Evolutionary conservation across 2,888 invertebrate species (phyloP).

Genomic region (Ophion ellenae): DNA sequence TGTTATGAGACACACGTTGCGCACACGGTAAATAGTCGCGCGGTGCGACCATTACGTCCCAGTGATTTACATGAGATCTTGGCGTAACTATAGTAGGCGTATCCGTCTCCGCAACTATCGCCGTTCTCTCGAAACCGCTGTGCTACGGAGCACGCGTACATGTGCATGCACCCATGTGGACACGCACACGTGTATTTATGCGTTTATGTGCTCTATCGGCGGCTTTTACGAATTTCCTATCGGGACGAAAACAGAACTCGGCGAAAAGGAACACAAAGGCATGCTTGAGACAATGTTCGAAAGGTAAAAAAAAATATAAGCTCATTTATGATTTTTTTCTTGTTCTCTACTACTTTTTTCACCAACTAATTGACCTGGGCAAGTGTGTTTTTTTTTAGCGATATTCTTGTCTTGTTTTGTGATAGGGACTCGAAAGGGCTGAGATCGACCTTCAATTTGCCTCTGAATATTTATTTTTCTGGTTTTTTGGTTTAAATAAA

Average conservation of each 20-base stretch:
- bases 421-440: too few relatives aligned
- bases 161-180: background rate
- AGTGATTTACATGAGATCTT: slow-evolving; percentile 80
- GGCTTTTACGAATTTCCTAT: too few relatives aligned
- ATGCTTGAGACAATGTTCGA: too few relatives aligned
- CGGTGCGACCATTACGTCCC: slow-evolving; percentile 76
- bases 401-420: too few relatives aligned
- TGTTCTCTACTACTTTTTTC: too few relatives aligned
- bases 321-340: too few relatives aligned
- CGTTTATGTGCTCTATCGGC: background rate
- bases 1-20: slow-evolving; percentile 70
- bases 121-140: slow-evolving; percentile 25
- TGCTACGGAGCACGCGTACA: slow-evolving; percentile 2
- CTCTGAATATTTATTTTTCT: too few relatives aligned
- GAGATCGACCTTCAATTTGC: too few relatives aligned
- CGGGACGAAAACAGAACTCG: background rate
- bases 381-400: too few relatives aligned
- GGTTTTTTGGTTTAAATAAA: too few relatives aligned
- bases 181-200: background rate
- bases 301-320: too few relatives aligned
- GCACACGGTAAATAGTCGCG: slow-evolving; percentile 72
- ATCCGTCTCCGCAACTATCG: slow-evolving; percentile 63
- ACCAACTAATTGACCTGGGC: too few relatives aligned
- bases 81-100: slow-evolving; percentile 70
- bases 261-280: background rate